Conservation (phyloP, 2,113 vertebrate genomes). For the Microcebus lehilahytsara region DNA sequence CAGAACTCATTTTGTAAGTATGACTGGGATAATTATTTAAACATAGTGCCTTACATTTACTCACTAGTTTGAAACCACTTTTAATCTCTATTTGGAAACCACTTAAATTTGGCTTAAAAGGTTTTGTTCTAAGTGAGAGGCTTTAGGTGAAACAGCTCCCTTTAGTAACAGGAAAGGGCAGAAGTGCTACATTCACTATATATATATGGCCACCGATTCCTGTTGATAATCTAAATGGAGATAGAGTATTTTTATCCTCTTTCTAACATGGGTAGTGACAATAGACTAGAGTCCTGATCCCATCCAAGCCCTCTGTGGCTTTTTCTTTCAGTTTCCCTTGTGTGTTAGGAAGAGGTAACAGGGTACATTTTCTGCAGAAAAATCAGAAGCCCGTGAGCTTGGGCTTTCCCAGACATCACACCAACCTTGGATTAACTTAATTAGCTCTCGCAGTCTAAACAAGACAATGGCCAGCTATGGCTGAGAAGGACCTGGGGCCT, state of each 20-base stretch:
- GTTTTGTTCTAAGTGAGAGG: not conserved
- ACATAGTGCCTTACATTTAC: not conserved
- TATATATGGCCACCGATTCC: not conserved
- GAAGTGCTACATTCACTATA: not conserved
- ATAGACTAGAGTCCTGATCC: not conserved
- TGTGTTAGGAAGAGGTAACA: not conserved
- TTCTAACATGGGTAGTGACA: not conserved
- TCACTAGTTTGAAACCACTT: not conserved
- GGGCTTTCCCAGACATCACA: not conserved
- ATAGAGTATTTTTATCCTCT: not conserved
- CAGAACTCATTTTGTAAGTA: not conserved
- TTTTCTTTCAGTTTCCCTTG: not conserved
- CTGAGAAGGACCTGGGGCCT: not conserved
- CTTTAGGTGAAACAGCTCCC: not conserved
- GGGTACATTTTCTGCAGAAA: not conserved
- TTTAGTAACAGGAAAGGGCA: not conserved
- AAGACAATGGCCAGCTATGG: not conserved
- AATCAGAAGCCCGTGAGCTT: not conserved
- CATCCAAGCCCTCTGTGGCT: not conserved
- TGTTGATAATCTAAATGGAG: not conserved
- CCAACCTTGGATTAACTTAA: not conserved
- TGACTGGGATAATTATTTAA: not conserved
- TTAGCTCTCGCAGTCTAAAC: not conserved
- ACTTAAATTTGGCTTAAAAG: not conserved
- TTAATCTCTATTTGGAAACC: conserved; percentile 1